Evolutionary conservation across 2,113 vertebrate species (phyloP), one percentile per base, ranked within the genome.

Genomic region (Scophthalmus maximus): DNA sequence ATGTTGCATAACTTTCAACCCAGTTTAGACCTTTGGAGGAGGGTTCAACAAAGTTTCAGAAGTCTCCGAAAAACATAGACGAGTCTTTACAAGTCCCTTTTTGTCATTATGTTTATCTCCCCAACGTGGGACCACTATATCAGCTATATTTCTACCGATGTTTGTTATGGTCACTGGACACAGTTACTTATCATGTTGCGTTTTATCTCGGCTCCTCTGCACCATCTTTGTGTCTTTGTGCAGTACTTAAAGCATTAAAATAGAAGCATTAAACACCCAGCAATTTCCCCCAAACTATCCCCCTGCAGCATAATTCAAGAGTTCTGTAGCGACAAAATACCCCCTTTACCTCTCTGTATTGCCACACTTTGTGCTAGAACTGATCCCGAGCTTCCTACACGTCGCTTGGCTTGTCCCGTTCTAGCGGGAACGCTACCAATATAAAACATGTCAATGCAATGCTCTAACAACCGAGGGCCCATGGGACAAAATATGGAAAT

Each of bases 401-500:
- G 20, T 26, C 50, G 68, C 67, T 77, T 73, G 68, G 40, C 68
- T 71, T 77, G 55, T 60, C 73, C 50, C 73, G 64, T 60, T 65
- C 68, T 82, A 55, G 52, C 76, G 73, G 76, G 79, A 88, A 79
- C 69, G 77, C 64, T 53, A 73, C 76, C 72, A 77, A 83, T 81
- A 75, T 83, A 68, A 79, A 88, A 83, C n/a, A 86, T 83, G 78
- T 83, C 86, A 85, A 89, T 88, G 77, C 58, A 56, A 63, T 59
- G 22, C 82, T 88, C 63, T 56, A 66, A 79, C 76, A 84, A 46
- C 69, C 71, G 17, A 60, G 15, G n/a, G 56, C 84, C 63, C 68
- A 68, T 51, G 73, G 78, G 80, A 83, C 69, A 61, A 85, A 74
- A 83, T 82, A 87, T 90, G 88, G 26, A 80, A 78, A 88, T 90